Percentiles rank a stretch among this genome's conserved stretches.
Conservation (phyloP, 2,797 vertebrate species). For the Bradypodion ventrale region DNA sequence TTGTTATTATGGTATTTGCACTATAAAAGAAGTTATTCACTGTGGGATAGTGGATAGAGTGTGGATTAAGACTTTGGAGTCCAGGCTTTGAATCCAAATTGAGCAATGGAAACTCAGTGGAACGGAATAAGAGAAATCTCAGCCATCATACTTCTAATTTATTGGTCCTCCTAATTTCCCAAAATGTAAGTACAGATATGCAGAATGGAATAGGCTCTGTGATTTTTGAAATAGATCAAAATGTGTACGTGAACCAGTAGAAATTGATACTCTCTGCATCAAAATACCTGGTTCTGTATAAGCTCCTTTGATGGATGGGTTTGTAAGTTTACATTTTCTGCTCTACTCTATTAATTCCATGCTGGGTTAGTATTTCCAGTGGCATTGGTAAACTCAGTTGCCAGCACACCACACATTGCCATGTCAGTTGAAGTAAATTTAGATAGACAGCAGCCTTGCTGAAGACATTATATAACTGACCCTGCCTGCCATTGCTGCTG, state of each 20-base stretch:
- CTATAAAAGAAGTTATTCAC: no score
- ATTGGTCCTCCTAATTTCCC: background rate
- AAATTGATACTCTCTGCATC: background rate
- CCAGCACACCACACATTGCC: background rate
- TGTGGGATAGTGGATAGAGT: no score
- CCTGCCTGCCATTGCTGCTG: background rate
- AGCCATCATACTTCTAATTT: background rate
- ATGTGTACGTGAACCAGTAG: background rate
- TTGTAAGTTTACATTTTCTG: conserved; percentile 15
- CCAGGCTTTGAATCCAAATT: no score
- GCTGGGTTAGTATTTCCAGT: conserved; percentile 1
- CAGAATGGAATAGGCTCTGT: background rate
- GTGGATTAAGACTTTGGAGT: no score
- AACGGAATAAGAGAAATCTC: background rate
- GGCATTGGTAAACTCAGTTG: background rate
- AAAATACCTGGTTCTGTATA: background rate
- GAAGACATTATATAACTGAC: background rate
- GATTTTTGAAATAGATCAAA: background rate
- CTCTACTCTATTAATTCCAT: accelerated
- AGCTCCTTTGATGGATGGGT: background rate
- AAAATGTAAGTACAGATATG: background rate
- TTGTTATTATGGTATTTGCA: no score
- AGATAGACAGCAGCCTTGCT: background rate
- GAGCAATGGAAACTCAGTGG: no score
- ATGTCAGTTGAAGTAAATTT: conserved; percentile 2